Evolutionary conservation across 2,888 invertebrate species (phyloP).

Genomic region (Pollenia labialis): DNA sequence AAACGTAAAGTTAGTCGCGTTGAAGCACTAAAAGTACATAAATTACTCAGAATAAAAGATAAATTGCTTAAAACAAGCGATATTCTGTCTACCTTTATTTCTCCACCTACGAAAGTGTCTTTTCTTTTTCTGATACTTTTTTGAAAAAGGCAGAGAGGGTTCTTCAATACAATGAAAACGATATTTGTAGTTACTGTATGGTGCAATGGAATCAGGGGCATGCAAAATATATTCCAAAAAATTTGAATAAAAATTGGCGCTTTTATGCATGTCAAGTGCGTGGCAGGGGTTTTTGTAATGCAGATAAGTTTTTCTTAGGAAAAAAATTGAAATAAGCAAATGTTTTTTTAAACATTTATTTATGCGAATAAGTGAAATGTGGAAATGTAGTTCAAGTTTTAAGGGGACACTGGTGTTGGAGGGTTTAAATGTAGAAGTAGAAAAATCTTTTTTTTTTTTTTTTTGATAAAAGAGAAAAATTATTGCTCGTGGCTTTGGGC

Average conservation of each 20-base stretch:
- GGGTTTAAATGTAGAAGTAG: too few species aligned
- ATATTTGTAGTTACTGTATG: background rate
- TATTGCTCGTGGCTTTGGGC: too few species aligned
- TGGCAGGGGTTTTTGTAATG: conserved; percentile 7
- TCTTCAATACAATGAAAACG: too few species aligned
- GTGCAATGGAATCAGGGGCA: conserved; percentile 20
- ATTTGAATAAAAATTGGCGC: conserved; percentile 50
- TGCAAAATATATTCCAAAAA: conserved; percentile 42
- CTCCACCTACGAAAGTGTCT: background rate
- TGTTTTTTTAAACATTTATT: too few species aligned
- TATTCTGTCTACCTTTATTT: conserved; percentile 64
- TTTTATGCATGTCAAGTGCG: conserved; percentile 41
- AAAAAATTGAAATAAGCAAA: background rate
- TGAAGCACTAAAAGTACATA: conserved; percentile 71
- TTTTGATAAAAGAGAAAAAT: too few species aligned
- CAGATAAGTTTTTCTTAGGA: background rate
- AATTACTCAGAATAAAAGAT: conserved; percentile 73
- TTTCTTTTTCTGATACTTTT: background rate
- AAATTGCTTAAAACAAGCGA: conserved; percentile 65
- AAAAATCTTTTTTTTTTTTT: too few species aligned
- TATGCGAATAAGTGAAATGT: too few species aligned
- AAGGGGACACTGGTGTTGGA: background rate
- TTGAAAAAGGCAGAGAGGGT: too few species aligned
- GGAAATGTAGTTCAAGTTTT: background rate
- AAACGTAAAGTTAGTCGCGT: conserved; percentile 65